Conservation (phyloP, 2,797 vertebrate species). For the Danio tinwini region DNA sequence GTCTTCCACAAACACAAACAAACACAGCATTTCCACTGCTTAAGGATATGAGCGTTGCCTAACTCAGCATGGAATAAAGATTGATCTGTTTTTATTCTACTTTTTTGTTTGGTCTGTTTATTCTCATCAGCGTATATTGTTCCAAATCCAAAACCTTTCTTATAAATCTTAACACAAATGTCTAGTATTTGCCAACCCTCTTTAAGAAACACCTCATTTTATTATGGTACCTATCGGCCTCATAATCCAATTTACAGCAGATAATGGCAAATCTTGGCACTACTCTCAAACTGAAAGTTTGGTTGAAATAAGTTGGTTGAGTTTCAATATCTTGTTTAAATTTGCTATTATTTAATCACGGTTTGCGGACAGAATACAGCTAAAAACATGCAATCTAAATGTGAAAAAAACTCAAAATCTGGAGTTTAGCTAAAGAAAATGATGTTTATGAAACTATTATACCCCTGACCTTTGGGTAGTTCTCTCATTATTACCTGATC, state of each 20-base stretch:
- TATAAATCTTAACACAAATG: not conserved
- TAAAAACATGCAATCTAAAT: not conserved
- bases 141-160: not conserved
- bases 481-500: not conserved
- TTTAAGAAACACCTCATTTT: not conserved
- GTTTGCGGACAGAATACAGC: not conserved
- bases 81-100: not conserved
- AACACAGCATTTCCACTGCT: not conserved
- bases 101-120: not conserved
- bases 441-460: not conserved
- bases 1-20: slow-evolving; percentile 15
- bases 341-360: not conserved
- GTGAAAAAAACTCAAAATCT: not conserved
- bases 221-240: not conserved
- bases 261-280: not conserved
- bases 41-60: not conserved
- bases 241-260: not conserved
- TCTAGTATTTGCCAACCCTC: not conserved
- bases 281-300: not conserved
- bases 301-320: not conserved
- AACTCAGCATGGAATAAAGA: not conserved
- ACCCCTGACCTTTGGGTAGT: not conserved
- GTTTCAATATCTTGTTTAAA: not conserved
- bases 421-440: not conserved
- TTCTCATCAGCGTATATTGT: not conserved